Base-by-base conservation (phyloP, 2,888 invertebrate genomes). In the Glyphotaelius pellucidus region DNA sequence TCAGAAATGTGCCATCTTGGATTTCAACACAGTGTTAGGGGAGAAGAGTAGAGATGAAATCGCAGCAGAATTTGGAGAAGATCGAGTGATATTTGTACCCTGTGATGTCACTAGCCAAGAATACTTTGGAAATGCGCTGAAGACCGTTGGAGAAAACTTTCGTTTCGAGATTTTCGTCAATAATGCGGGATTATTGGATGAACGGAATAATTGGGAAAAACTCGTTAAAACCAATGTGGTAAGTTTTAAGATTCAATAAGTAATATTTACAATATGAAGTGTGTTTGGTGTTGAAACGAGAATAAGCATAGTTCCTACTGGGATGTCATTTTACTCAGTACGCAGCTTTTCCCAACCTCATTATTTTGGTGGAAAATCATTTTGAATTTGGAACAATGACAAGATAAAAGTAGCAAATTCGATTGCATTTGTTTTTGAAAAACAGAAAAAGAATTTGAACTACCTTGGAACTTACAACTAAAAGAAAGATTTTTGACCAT, bases 41-140 rank as follows among this genome's bases (percentile, higher is more conserved):
- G 94, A 94, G 30, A 94, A 94, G 5, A 94, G 94, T 30, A 95
- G 96, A 38, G 94, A 94, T 79, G 95, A 95, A 90, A 95, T 96
- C 0, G 95, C 94, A 0, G 95, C 94, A 11, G 94, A 94, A 93
- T 95, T 95, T 91, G 96, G 96, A 0, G 93, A 94, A 9, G 94
- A 95, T 31, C 96, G 95, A 93, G 96, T 95, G 0, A 94, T 95
- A 3, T 97, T 96, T 93, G 94, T 96, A 9, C 95, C 95, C 93
- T 95, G 96, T 92, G 96, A 97, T 89, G 96, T 97, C 14, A 95
- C 95, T 0, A 95, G 95, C n/a, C 85, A 93, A 30, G 93, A 94
- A 25, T 95, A 96, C 92, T 93, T 96, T 85, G 95, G 95, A 94
- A 95, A 93, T 89, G 95, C 95, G 5, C 95, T 95, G 38, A 95